Evolutionary conservation across 2,797 vertebrate genomes (phyloP), one percentile per base, ranked within the genome.

Genomic region (Sparus aurata): DNA sequence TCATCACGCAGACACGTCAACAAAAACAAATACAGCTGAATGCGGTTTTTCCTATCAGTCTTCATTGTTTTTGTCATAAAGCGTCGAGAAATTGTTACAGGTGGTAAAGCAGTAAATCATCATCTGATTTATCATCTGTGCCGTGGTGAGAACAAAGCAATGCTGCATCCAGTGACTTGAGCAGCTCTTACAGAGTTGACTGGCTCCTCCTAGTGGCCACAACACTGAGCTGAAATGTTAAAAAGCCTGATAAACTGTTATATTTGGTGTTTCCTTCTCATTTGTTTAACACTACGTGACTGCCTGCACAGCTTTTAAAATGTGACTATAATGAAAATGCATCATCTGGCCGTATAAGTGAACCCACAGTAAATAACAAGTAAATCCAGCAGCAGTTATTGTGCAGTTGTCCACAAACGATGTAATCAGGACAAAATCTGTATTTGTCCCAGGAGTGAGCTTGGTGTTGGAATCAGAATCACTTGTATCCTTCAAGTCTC

Each of bases 131-230:
- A 86, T 93, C 72, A 65, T 85, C 80, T 85, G 69, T 69, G 55
- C 79, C 91, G 83, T 80, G 86, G 87, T 82, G 91, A 95, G 94
- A 95, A 95, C 93, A 95, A 95, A 95, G 93, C 92, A 83, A 62
- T 80, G 77, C 85, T 85, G 84, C 80, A 88, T 58, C 68, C 50
- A 65, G 41, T 12, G 55, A 62, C 68, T 84, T 20, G 8, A 43
- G 74, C 68, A 59, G 75, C 65, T 30, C 69, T 77, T 89, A 10
- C 59, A 77, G 84, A 82, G 89, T 83, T n/a, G 62, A 82, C 80
- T 93, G 90, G 90, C 88, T 72, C 91, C 94, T 90, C 91, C 94
- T 92, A 86, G 89, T 95, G 95, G 91, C 73, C 72, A 27, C 34
- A 65, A 5, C 18, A 0, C 47, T 13, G 69, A n/a, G 74, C 73